Evolutionary conservation across 2,797 vertebrate genomes (phyloP).

Genomic region (Typhlichthys eigenmanni): DNA sequence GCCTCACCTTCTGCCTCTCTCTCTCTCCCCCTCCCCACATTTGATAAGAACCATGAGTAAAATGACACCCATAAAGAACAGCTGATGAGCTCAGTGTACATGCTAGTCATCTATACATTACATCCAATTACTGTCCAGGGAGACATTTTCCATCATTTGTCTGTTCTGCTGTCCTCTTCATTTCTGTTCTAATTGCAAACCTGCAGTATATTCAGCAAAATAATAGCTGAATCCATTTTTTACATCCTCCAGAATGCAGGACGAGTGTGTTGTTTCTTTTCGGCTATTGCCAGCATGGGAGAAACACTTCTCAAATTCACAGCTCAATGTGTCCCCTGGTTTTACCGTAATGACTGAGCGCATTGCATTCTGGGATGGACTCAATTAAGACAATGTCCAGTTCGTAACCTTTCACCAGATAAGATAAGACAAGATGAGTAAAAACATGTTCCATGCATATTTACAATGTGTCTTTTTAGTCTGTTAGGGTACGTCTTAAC

Average conservation of each 20-base stretch:
- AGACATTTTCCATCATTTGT: background rate
- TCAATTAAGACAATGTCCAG: no score
- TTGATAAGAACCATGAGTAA: background rate
- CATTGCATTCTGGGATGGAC: no score
- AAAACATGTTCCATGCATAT: no score
- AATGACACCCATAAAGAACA: background rate
- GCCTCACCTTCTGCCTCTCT: slow-evolving; percentile 26
- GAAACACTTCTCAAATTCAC: background rate
- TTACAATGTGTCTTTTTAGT: no score
- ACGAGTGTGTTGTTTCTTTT: background rate
- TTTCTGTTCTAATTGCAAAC: background rate
- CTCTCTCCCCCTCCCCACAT: background rate
- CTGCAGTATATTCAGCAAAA: background rate
- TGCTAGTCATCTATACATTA: background rate
- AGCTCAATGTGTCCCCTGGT: background rate
- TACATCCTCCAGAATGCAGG: background rate
- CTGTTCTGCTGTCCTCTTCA: background rate
- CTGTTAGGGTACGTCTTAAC: no score
- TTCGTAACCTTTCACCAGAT: no score
- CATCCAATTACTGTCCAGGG: background rate
- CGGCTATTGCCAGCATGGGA: no score
- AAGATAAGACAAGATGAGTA: no score
- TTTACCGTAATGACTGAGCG: no score
- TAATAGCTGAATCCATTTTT: background rate
- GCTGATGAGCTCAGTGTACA: background rate